These are phyloP conservation scores for Drosophila pandora DNA, from an alignment of 1,140 invertebrate genomes.

Conservation along the genomic window DNA sequence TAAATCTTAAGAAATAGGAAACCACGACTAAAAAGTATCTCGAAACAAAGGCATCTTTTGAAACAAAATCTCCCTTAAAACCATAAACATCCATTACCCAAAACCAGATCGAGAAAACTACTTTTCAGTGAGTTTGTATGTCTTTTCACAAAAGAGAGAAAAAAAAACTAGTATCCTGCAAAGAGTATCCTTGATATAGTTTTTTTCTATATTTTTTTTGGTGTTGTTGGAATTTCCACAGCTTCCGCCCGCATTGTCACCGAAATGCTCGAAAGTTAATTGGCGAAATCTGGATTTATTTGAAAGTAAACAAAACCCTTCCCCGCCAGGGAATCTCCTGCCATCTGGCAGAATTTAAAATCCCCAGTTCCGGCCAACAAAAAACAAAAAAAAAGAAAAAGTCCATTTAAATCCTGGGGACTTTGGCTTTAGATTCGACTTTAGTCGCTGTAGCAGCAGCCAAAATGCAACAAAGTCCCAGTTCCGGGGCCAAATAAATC, in stretches of 20 bases:
- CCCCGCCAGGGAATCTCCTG: neutral
- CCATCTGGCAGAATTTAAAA: slow-evolving; percentile 5
- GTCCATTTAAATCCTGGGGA: neutral
- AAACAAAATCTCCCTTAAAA: neutral
- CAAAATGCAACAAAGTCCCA: slow-evolving; percentile 8
- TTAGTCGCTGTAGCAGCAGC: neutral
- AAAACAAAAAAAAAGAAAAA: neutral
- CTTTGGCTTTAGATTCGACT: neutral
- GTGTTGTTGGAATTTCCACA: neutral
- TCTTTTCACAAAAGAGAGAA: neutral
- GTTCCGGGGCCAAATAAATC: slow-evolving; percentile 21
- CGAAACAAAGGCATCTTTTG: neutral
- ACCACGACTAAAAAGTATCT: neutral
- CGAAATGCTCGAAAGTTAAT: slow-evolving; percentile 3
- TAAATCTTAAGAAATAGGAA: neutral
- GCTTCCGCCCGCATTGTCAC: slow-evolving; percentile 2
- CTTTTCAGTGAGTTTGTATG: neutral
- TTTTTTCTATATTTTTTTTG: neutral
- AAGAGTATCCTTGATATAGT: neutral
- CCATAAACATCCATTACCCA: neutral
- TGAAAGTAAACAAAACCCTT: slow-evolving; percentile 3
- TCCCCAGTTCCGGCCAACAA: neutral
- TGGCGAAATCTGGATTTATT: slow-evolving; percentile 10
- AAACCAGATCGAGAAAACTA: neutral
- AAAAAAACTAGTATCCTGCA: neutral